Evolutionary conservation across 2,113 vertebrate genomes (phyloP).

Genomic region (Alosa alosa): DNA sequence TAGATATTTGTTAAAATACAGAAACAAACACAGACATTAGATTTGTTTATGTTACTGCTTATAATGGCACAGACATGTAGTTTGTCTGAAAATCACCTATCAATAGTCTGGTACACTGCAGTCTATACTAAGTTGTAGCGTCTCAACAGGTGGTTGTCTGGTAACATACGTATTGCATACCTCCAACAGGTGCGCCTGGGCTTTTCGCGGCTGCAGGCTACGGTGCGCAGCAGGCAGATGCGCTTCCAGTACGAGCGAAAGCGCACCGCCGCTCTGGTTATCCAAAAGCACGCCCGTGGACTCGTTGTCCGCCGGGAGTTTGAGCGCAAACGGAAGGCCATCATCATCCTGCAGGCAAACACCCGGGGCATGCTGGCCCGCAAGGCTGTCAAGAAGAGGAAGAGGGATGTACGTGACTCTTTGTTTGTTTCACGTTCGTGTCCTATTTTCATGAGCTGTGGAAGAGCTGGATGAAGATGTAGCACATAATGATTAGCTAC

Average conservation of each 20-base stretch:
- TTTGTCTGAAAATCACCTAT: too few species aligned
- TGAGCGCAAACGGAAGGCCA: conserved; percentile 71
- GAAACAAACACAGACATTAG: background rate
- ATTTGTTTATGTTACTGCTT: background rate
- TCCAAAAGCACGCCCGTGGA: conserved; percentile 79
- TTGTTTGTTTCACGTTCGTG: background rate
- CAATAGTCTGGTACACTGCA: background rate
- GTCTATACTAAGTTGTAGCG: background rate
- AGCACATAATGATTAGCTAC: background rate
- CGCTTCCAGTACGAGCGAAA: conserved; percentile 69
- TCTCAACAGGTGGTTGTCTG: background rate
- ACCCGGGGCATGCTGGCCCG: conserved; percentile 80
- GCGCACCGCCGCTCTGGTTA: conserved; percentile 56
- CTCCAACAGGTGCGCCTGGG: conserved; percentile 68
- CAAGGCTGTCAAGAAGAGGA: conserved; percentile 61
- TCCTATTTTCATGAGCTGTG: background rate
- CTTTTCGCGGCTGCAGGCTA: conserved; percentile 86
- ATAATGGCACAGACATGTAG: background rate
- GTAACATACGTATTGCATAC: background rate
- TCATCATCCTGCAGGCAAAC: conserved; percentile 80
- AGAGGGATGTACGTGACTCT: conserved; percentile 64
- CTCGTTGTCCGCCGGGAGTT: conserved; percentile 74
- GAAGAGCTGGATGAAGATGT: background rate
- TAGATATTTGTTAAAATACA: background rate
- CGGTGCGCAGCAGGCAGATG: conserved; percentile 73